Evolutionary conservation across 1,140 invertebrate species (phyloP), one percentile per base, ranked within the genome.

Genomic region (Microplitis demolitor): DNA sequence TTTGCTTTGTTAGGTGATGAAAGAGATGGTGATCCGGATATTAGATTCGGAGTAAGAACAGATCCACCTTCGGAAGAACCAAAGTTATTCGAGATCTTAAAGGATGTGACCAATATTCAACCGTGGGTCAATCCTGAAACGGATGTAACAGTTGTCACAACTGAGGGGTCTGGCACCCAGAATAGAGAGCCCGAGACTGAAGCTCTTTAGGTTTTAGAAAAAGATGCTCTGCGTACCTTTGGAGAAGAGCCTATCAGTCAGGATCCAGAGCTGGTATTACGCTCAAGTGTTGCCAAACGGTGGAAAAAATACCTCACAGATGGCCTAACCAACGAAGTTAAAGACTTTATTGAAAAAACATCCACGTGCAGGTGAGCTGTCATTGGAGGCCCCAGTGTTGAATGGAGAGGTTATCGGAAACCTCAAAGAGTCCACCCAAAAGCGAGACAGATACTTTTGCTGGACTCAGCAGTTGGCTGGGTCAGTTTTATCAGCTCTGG

Each of bases 261-360:
- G 67, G 56, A 45, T 13, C 37, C 37, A 61, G 13, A 69, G 50
- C 67, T 69, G 8, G 24, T 61, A 60, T 31, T 69, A 31, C 67
- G 60, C 24, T 69, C 67, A 58, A 69, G 67, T 60, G 51, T 72
- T 53, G 64, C 68, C 8, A 61, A 68, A 9, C 61, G 37, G 13
- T 74, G 63, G 67, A 56, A 33, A 58, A 64, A 64, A 67, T 62
- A 71, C 69, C 73, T 76, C 61, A 16, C 39, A 35, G 33, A 24
- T 45, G 71, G 74, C 9, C 16, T 76, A 16, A 50, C 73, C 0
- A 74, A 74, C 31, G 73, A 77, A 33, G 54, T 62, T 34, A 70
- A 58, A 14, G 69, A 75, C 1, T 4, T 35, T 74, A 3, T 31
- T 70, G 35, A 78, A 78, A 13, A 76, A 77, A 66, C 74, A 77